phyloP scores from a whole-genome alignment of 2,888 invertebrate genomes.

The Drosophila maculinotata region DNA sequence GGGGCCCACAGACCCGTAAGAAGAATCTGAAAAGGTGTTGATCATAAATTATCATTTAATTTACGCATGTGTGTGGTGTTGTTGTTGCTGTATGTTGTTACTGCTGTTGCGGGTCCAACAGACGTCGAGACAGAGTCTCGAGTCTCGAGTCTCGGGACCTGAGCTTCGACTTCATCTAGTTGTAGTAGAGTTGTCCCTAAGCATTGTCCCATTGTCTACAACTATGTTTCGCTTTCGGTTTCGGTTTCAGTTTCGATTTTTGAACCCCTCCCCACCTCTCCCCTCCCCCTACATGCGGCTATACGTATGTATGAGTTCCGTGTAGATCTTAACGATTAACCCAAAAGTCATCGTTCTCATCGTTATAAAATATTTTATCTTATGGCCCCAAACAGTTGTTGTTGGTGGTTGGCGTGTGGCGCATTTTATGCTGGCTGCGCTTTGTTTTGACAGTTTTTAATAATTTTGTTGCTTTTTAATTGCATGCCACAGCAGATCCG shows the following conservation, averaged over 20 bases:
- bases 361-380: constrained; percentile 69
- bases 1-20: constrained; percentile 5
- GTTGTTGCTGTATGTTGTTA: constrained; percentile 39
- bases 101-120: constrained; percentile 16
- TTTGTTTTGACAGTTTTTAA: constrained; percentile 77
- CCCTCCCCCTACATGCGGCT: too few species aligned
- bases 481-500: constrained; percentile 45
- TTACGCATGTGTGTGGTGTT: constrained; percentile 79
- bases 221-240: constrained; percentile 63
- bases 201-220: constrained; percentile 74
- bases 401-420: constrained; percentile 69
- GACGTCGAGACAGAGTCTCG: constrained; percentile 6
- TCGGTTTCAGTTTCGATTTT: constrained; percentile 17
- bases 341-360: constrained; percentile 48
- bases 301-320: too few species aligned
- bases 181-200: constrained; percentile 49
- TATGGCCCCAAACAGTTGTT: too few species aligned
- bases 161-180: constrained; percentile 28
- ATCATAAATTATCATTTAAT: constrained; percentile 85
- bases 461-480: constrained; percentile 77
- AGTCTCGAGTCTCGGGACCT: constrained; percentile 9
- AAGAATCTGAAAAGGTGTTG: constrained; percentile 83
- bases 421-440: constrained; percentile 67
- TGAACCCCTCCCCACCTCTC: too few species aligned
- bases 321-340: constrained; percentile 65